Base-by-base conservation (phyloP, 2,888 invertebrate species). In the Nemotelus nigrinus region DNA sequence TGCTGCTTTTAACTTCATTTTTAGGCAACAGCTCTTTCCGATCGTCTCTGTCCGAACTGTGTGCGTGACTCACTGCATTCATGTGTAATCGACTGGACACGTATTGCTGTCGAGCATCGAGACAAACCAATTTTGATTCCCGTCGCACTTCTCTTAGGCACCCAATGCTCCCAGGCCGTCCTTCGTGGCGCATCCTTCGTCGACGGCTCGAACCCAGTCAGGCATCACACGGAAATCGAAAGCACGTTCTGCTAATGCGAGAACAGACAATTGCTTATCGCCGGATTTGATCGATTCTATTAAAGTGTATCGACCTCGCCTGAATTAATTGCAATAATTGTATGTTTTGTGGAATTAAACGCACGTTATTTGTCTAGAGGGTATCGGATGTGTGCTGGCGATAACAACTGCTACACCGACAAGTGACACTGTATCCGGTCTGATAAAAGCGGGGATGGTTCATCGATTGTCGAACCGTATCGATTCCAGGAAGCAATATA, bases 21-120 rank as follows among this genome's bases (percentile, higher is more conserved):
- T 25, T 25, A 25, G 25, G 25, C 25, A 25, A 25, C 25, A 25
- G 25, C 25, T 25, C 25, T 25, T 25, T 25, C 25, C 57, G 55
- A 55, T 71, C 8, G n/a, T 39, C 43, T 41, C 39, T 68, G 68
- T 7, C 53, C 71, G 10, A 47, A 47, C 44, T 4, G 65, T 65
- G 65, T 47, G 45, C 47, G n/a, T n/a, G 39, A 53, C 65, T 41
- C 47, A 2, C 41, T 65, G 65, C 65, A 65, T 65, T 65, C 65
- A 65, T 65, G 65, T 65, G 45, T 65, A 65, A 65, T 65, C 65
- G 65, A 45, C 45, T 65, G 55, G 71, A 71, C 71, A 71, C 55
- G 71, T 71, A 55, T 7, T 71, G 41, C 10, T 55, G n/a, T 71
- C 41, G 6, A 8, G 71, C 41, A 71, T 55, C 68, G 53, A 43